These are phyloP conservation scores for Morpho deidamia DNA, from an alignment of 2,888 invertebrate species.

Conservation along the genomic window DNA sequence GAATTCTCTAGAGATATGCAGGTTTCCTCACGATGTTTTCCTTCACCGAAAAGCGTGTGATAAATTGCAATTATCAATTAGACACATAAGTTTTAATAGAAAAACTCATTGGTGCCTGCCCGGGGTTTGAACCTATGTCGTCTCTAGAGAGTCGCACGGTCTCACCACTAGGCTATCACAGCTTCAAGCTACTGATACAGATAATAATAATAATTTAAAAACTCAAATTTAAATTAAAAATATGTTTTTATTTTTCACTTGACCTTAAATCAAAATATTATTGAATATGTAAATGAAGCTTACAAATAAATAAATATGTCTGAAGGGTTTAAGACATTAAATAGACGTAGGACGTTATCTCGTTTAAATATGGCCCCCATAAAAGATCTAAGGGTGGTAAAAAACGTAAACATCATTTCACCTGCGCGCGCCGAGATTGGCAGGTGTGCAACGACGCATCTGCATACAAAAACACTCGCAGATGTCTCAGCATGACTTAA, in stretches of 20 bases:
- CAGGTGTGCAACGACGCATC: slow-evolving; percentile 62
- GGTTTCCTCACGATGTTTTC: no score
- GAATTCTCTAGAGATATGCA: no score
- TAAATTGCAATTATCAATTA: no score
- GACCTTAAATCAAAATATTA: neutral
- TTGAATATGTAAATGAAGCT: no score
- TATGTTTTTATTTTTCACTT: neutral
- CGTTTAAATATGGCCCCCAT: slow-evolving; percentile 17
- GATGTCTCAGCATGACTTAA: neutral
- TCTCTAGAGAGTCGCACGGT: no score
- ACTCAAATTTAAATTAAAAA: neutral
- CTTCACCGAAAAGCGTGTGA: no score
- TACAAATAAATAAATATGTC: neutral
- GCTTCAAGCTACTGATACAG: no score
- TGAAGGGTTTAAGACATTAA: slow-evolving; percentile 3
- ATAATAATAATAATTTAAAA: no score
- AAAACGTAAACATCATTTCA: slow-evolving; percentile 66
- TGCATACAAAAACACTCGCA: slow-evolving; percentile 35
- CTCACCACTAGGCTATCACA: no score
- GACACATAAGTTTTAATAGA: no score
- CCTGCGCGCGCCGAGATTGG: slow-evolving; percentile 68
- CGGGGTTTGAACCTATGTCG: no score
- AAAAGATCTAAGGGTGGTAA: slow-evolving; percentile 24
- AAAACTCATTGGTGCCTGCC: no score
- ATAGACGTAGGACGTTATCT: slow-evolving; percentile 12